Conservation (phyloP, 2,888 invertebrate genomes). For the Cataglyphis altisquamis region DNA sequence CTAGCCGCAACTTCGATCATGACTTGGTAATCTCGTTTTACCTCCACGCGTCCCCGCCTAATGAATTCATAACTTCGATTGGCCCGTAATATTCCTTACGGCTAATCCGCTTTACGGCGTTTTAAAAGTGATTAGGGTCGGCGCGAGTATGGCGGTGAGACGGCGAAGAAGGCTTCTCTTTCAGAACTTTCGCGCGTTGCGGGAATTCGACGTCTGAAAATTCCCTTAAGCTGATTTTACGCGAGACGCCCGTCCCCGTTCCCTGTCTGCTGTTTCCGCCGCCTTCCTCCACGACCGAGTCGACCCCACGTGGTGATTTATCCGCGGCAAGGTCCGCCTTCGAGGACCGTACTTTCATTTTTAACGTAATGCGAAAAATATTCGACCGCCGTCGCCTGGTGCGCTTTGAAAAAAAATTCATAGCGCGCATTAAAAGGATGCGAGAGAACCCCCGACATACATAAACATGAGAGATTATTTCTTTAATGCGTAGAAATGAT, state of each 20-base stretch:
- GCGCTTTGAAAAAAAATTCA: slow-evolving; percentile 59
- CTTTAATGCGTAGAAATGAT: slow-evolving; percentile 6
- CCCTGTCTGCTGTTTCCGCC: not conserved
- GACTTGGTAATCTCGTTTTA: slow-evolving; percentile 67
- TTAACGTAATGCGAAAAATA: slow-evolving; percentile 54
- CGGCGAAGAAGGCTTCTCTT: not conserved
- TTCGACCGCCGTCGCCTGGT: slow-evolving; percentile 25
- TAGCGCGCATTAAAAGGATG: slow-evolving; percentile 54
- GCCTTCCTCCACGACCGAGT: not conserved
- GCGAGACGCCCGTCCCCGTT: slow-evolving; percentile 1
- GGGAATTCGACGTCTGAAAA: slow-evolving; percentile 52
- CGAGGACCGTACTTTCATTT: slow-evolving; percentile 53
- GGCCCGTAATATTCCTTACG: slow-evolving; percentile 67
- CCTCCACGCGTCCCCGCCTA: slow-evolving; percentile 37
- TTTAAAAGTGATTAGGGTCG: slow-evolving; percentile 74
- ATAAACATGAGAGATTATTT: slow-evolving; percentile 53
- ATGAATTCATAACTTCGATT: slow-evolving; percentile 76
- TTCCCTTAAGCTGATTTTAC: slow-evolving; percentile 52
- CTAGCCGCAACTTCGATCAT: slow-evolving; percentile 55
- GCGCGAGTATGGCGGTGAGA: not conserved
- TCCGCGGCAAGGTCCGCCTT: slow-evolving; percentile 40
- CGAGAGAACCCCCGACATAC: slow-evolving; percentile 12
- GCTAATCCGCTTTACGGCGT: slow-evolving; percentile 70
- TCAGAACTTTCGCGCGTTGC: slow-evolving; percentile 25
- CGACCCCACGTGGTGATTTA: slow-evolving; percentile 41